Base-by-base conservation (phyloP, 2,113 vertebrate genomes). In the Dromaius novaehollandiae region DNA sequence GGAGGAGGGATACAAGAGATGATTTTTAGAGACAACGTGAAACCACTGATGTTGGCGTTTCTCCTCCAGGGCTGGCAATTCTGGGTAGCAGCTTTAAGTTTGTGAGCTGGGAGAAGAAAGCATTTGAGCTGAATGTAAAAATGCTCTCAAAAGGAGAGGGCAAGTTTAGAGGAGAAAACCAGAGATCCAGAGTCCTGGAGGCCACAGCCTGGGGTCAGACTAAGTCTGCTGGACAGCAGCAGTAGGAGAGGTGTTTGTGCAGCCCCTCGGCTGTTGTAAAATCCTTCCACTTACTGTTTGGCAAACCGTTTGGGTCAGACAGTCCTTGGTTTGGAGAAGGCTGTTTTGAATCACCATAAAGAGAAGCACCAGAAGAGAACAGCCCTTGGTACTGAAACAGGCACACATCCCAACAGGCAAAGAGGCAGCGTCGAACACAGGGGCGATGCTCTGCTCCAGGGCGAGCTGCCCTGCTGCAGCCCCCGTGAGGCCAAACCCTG, bases 391-490 rank as follows among this genome's bases (percentile, higher is more conserved):
- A 26, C 28, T 16, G 68, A 76, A 86, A 58, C 3, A 30, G 3
- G 8, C 9, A 3, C 9, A n/a, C 22, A 30, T 11, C 2, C 51
- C 38, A 6, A 56, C 55, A 30, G 55, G 55, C 25, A 14, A 7
- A 8, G 28, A 56, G 55, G 28, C 11, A 0, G 0, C 1, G 46
- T 0, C 22, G 42, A 53, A 22, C 7, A 4, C 0, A 5, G 46
- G 19, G 14, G 68, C 20, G 15, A 2, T 5, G 32, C 50, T 80
- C 22, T 7, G 0, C 14, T 17, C 30, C 3, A 55, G 28, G 36
- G 7, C 0, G 0, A 69, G 51, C 56, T 1, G 1, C 3, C 11
- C 25, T 15, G n/a, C 56, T 63, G 9, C 36, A 34, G 50, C 36
- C 15, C 0, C 26, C 7, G 21, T 6, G 30, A 36, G 34, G 11